These are phyloP conservation scores for Sebastes dallii DNA, from an alignment of 2,797 vertebrate genomes.

Conservation along the genomic window DNA sequence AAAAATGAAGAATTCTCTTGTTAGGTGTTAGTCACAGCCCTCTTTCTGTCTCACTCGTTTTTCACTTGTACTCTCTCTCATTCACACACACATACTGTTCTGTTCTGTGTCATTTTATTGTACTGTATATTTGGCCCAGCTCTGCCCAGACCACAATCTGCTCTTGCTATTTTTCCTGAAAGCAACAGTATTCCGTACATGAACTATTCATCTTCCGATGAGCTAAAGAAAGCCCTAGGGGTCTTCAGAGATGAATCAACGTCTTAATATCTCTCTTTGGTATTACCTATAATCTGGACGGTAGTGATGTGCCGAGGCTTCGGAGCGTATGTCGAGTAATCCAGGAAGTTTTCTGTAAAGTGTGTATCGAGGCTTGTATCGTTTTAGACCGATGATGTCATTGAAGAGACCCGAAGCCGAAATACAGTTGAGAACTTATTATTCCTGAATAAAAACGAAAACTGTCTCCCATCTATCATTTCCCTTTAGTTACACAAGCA, in stretches of 20 bases:
- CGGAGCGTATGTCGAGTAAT: too few species aligned
- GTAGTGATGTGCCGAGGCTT: too few species aligned
- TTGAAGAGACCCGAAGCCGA: too few species aligned
- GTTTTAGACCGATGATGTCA: too few species aligned
- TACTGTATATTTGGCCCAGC: neutral
- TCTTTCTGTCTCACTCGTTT: constrained; percentile 6
- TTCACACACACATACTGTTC: neutral
- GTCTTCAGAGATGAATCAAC: neutral
- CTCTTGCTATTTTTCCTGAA: neutral
- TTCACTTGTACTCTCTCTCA: neutral
- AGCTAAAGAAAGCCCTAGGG: neutral
- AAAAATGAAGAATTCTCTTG: constrained; percentile 31
- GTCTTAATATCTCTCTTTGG: neutral
- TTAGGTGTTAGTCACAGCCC: constrained; percentile 36
- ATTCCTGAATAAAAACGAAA: too few species aligned
- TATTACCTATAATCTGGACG: neutral
- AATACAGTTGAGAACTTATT: too few species aligned
- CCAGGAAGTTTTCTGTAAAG: too few species aligned
- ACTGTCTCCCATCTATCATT: too few species aligned
- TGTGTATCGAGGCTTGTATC: too few species aligned
- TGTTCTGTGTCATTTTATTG: neutral
- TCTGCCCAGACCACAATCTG: neutral
- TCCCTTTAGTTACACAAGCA: too few species aligned
- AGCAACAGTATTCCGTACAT: neutral
- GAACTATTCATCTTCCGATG: neutral